phyloP scores from a whole-genome alignment of 1,140 invertebrate species.

The Achatina immaculata region DNA sequence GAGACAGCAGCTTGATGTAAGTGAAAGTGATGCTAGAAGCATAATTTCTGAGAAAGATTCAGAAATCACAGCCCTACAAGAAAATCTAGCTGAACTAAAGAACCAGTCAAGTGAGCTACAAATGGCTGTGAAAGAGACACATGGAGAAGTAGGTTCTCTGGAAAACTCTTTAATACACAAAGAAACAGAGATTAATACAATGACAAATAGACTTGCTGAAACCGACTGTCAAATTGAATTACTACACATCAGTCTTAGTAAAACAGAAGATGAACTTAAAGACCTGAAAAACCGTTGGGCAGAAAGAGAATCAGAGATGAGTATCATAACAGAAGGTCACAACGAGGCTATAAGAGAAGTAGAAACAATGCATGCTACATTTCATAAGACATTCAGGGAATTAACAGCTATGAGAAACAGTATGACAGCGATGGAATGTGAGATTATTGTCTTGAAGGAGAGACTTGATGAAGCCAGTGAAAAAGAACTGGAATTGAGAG shows the following conservation, averaged over 20 bases:
- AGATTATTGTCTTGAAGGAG: background rate
- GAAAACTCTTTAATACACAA: background rate
- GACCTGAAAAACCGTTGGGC: background rate
- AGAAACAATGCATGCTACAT: background rate
- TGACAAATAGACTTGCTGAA: background rate
- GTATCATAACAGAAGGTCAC: background rate
- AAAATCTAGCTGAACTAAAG: background rate
- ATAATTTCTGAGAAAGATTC: background rate
- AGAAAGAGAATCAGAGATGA: background rate
- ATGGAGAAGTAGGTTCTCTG: background rate
- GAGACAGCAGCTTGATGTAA: background rate
- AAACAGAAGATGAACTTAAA: conserved; percentile 26
- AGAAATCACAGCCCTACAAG: background rate
- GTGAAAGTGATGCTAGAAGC: background rate
- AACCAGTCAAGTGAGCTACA: background rate
- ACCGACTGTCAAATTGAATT: background rate
- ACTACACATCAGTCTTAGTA: background rate
- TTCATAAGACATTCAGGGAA: background rate
- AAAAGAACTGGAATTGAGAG: background rate
- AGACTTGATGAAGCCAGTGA: background rate
- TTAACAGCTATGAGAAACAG: background rate
- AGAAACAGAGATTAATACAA: background rate
- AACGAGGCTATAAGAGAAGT: background rate
- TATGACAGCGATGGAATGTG: background rate
- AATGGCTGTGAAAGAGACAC: background rate